Percentiles rank a stretch among this genome's conserved stretches.
phyloP scores from a whole-genome alignment of 1,140 invertebrate species.

The Drosophila tristis region DNA sequence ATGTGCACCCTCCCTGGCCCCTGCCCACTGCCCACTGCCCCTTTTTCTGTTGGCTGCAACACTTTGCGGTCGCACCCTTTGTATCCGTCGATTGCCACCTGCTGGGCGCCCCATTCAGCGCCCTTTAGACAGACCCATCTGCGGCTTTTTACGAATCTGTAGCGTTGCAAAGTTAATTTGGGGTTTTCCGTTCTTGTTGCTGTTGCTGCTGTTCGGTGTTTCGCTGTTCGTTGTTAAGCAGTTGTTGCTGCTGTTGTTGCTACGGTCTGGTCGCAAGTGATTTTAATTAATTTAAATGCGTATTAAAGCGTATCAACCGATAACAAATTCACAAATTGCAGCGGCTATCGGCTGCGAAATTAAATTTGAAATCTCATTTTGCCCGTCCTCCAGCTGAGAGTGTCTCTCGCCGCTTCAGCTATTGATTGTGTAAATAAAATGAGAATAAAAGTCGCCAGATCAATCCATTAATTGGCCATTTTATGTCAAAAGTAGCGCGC shows the following conservation, averaged over 20 bases:
- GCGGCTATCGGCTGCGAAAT: conserved; percentile 57
- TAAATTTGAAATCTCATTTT: conserved; percentile 58
- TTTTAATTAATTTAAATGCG: conserved; percentile 82
- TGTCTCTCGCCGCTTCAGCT: not conserved
- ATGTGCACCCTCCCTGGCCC: not conserved
- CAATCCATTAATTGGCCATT: conserved; percentile 51
- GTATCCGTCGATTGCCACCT: conserved; percentile 61
- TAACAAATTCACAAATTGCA: conserved; percentile 76
- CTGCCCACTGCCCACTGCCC: not conserved
- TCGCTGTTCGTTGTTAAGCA: not conserved
- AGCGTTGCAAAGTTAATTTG: conserved; percentile 77
- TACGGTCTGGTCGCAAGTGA: conserved; percentile 67
- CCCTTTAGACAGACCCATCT: conserved; percentile 37
- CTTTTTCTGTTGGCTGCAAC: conserved; percentile 14
- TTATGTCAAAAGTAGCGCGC: conserved; percentile 8
- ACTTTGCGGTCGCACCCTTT: conserved; percentile 62
- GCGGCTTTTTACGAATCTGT: conserved; percentile 66
- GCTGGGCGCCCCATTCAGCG: conserved; percentile 34
- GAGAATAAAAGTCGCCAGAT: conserved; percentile 9
- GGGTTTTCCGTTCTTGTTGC: conserved; percentile 54
- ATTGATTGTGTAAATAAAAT: conserved; percentile 29
- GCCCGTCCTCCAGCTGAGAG: not conserved
- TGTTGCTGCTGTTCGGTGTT: conserved; percentile 45
- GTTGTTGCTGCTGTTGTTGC: conserved; percentile 43
- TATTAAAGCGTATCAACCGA: conserved; percentile 75